A percentile compares a stretch with the other conserved stretches of the same genome.
These are phyloP conservation scores for Diorhabda carinulata DNA, from an alignment of 1,140 invertebrate genomes.

Conservation along the genomic window DNA sequence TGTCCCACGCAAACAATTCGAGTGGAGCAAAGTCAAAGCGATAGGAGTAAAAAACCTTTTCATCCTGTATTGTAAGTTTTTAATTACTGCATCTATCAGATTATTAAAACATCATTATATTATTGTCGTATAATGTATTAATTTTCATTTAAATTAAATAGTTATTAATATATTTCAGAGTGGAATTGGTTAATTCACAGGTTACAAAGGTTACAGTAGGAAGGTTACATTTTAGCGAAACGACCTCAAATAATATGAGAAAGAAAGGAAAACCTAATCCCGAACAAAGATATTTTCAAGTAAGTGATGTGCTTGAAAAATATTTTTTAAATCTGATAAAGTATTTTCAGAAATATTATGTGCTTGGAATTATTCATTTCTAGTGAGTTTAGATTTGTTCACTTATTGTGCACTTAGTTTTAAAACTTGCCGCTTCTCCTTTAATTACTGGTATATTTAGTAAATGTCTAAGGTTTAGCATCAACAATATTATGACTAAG, in stretches of 20 bases:
- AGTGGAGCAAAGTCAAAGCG: constrained; percentile 96
- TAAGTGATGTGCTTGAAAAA: constrained; percentile 9
- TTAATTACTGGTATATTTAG: no score
- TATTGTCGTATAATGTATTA: not conserved
- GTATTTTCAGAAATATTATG: no score
- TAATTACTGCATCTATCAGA: not conserved
- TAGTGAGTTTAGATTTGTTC: no score
- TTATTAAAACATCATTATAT: not conserved
- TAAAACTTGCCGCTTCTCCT: no score
- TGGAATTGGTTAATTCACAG: constrained; percentile 80
- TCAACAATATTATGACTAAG: no score
- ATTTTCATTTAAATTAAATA: not conserved
- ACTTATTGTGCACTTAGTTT: no score
- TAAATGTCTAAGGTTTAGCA: no score
- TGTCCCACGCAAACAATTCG: constrained; percentile 90
- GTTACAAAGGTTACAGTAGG: constrained; percentile 91
- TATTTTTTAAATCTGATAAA: no score
- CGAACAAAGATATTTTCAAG: constrained; percentile 91
- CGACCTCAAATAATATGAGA: constrained; percentile 97
- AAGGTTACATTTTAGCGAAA: constrained; percentile 95
- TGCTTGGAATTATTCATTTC: no score
- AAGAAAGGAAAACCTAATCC: constrained; percentile 99
- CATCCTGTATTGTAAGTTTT: constrained; percentile 89
- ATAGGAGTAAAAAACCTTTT: constrained; percentile 95
- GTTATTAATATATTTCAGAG: constrained; percentile 51